These are phyloP conservation scores for Uria aalge DNA, from an alignment of 2,113 vertebrate genomes.

Conservation along the genomic window DNA sequence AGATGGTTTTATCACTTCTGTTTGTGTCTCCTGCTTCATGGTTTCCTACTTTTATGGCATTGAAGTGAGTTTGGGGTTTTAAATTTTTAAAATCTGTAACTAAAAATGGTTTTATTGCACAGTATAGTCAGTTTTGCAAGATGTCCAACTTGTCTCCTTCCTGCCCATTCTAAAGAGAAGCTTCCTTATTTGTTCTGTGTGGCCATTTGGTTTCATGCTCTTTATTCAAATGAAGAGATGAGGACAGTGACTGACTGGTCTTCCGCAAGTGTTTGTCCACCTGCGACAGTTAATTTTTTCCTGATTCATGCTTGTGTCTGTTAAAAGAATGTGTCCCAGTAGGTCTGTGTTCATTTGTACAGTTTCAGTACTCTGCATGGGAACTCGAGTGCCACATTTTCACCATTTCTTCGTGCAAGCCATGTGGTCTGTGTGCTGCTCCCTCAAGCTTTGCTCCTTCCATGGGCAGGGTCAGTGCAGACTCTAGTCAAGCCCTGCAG, in stretches of 20 bases:
- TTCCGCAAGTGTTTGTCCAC: neutral
- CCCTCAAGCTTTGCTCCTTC: accelerated
- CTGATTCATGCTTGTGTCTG: neutral
- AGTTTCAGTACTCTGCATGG: neutral
- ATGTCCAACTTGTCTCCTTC: neutral
- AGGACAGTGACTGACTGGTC: neutral
- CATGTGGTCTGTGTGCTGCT: accelerated
- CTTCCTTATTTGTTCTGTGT: neutral
- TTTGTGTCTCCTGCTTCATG: neutral
- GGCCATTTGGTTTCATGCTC: neutral
- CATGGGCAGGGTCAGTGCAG: neutral
- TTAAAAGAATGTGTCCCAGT: neutral
- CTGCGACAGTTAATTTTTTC: neutral
- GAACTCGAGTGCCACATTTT: neutral
- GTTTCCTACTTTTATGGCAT: neutral
- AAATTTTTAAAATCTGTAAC: neutral
- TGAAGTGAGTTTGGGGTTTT: neutral
- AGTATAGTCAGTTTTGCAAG: neutral
- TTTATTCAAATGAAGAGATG: neutral
- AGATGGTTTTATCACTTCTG: neutral
- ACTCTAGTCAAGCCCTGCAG: neutral
- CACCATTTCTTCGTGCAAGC: accelerated
- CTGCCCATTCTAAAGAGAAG: neutral
- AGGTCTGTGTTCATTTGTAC: neutral
- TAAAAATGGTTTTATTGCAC: neutral